These are phyloP conservation scores for Heterocephalus glaber DNA, from an alignment of 2,113 vertebrate genomes.

Conservation along the genomic window DNA sequence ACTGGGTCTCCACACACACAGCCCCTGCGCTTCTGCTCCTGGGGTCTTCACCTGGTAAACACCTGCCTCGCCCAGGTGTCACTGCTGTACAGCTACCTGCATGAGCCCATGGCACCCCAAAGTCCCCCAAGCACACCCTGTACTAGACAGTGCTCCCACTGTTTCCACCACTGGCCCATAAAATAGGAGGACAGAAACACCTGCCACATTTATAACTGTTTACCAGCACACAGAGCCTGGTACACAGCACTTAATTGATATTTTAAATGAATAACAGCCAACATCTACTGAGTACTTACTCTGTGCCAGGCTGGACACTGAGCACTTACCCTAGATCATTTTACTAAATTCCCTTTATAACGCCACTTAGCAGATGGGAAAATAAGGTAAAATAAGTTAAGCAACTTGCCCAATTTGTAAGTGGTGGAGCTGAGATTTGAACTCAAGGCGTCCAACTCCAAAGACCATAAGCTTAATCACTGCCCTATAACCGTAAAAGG, in stretches of 20 bases:
- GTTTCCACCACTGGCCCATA: background rate
- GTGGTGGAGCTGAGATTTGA: background rate
- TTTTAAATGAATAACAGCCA: background rate
- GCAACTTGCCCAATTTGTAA: background rate
- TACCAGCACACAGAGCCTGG: background rate
- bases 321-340: background rate
- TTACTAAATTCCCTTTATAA: background rate
- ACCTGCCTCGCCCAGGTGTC: background rate
- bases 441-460: background rate
- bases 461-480: background rate
- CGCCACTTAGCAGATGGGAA: background rate
- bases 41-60: background rate
- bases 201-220: background rate
- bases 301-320: background rate
- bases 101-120: background rate
- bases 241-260: background rate
- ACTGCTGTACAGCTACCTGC: background rate
- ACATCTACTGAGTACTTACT: background rate
- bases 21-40: background rate
- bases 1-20: background rate
- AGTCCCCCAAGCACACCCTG: background rate
- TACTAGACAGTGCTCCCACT: background rate
- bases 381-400: background rate
- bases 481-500: background rate
- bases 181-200: background rate